A percentile compares a stretch with the other conserved stretches of the same genome.
Evolutionary conservation across 2,888 invertebrate genomes (phyloP).

Genomic region (Caenorhabditis wallacei): DNA sequence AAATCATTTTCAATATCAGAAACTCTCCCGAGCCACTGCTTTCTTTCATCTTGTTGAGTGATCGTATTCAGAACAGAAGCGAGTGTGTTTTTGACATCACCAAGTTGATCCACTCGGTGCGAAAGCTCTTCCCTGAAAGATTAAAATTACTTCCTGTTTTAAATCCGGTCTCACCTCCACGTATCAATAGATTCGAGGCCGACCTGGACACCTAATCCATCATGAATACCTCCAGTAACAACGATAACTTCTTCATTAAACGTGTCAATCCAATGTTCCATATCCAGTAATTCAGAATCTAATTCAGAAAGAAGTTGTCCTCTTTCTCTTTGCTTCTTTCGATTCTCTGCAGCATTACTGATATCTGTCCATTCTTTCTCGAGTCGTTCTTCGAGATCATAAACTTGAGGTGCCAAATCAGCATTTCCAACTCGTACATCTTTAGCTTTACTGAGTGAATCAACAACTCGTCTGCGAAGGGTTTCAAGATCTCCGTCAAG

Average conservation of each 20-base stretch:
- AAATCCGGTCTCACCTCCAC: slow-evolving; percentile 25
- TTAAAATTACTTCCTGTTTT: background rate
- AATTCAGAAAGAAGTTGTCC: slow-evolving; percentile 27
- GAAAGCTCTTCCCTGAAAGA: slow-evolving; percentile 43
- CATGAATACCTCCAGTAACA: slow-evolving; percentile 53
- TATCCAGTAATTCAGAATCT: slow-evolving; percentile 37
- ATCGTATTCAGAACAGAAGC: slow-evolving; percentile 32
- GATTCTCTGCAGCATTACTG: slow-evolving; percentile 26
- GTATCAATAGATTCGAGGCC: slow-evolving; percentile 55
- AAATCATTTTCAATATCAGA: slow-evolving; percentile 36
- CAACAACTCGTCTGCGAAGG: slow-evolving; percentile 31
- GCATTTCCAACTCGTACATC: slow-evolving; percentile 46
- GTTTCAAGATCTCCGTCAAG: slow-evolving; percentile 42
- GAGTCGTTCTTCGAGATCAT: slow-evolving; percentile 53
- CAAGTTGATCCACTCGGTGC: slow-evolving; percentile 45
- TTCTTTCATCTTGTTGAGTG: slow-evolving; percentile 10
- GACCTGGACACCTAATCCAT: slow-evolving; percentile 52
- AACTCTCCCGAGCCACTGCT: slow-evolving; percentile 25
- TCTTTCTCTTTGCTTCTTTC: slow-evolving; percentile 29
- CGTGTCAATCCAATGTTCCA: slow-evolving; percentile 60
- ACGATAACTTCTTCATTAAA: slow-evolving; percentile 48
- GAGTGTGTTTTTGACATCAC: slow-evolving; percentile 29
- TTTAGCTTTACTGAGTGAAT: slow-evolving; percentile 41
- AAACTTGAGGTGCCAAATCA: slow-evolving; percentile 52
- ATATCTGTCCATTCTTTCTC: slow-evolving; percentile 58